Percentiles rank a stretch among this genome's conserved stretches.
phyloP scores from a whole-genome alignment of 2,888 invertebrate genomes.

The Subacronicta megacephala region DNA sequence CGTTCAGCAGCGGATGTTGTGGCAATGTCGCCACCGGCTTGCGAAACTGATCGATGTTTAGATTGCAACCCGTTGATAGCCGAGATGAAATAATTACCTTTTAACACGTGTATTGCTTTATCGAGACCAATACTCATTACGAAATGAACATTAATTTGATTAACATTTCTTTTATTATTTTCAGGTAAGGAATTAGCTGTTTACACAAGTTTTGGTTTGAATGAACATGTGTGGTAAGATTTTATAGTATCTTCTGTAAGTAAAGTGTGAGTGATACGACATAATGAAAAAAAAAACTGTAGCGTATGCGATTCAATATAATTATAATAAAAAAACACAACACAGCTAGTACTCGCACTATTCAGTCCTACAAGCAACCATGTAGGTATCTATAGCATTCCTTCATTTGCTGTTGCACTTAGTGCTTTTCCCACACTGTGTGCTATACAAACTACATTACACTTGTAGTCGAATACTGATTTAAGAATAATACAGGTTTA shows the following conservation, averaged over 20 bases:
- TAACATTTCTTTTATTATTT: slow-evolving; percentile 51
- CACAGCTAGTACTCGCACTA: no score
- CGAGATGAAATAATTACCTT: slow-evolving; percentile 48
- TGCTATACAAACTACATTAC: no score
- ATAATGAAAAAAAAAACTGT: no score
- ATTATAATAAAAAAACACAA: no score
- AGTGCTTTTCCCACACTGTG: no score
- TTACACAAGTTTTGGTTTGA: slow-evolving; percentile 8
- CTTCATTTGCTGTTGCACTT: no score
- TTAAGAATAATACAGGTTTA: no score
- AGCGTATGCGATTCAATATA: no score
- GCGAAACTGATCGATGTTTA: slow-evolving; percentile 60
- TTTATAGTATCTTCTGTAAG: neutral
- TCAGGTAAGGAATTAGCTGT: slow-evolving; percentile 59
- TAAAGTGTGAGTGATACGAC: no score
- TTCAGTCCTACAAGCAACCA: no score
- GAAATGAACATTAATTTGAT: slow-evolving; percentile 22
- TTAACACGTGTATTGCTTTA: slow-evolving; percentile 50
- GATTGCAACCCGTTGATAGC: slow-evolving; percentile 49
- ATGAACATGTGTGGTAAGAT: slow-evolving; percentile 36
- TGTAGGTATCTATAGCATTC: no score
- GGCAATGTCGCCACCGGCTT: slow-evolving; percentile 59
- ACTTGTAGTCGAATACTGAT: no score
- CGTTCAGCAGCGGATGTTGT: slow-evolving; percentile 62
- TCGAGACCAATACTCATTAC: slow-evolving; percentile 42